phyloP scores from a whole-genome alignment of 2,888 invertebrate genomes.

The Nephrotoma flavescens region DNA sequence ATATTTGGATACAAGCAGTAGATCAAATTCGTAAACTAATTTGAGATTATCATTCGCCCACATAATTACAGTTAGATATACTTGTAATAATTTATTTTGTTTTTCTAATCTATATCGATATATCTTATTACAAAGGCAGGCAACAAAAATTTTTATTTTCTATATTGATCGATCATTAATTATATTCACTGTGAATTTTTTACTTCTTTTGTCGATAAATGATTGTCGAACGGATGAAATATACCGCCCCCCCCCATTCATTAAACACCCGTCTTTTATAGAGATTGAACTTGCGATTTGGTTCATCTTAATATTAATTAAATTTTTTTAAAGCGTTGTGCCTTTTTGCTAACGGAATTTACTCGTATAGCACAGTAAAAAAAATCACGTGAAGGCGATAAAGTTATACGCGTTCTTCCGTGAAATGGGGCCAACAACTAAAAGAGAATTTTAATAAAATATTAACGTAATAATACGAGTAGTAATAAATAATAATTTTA shows the following conservation, averaged over 20 bases:
- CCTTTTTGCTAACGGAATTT: not conserved
- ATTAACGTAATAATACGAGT: not conserved
- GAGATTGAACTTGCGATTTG: not conserved
- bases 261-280: not conserved
- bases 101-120: not conserved
- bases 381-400: not conserved
- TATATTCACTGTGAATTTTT: not conserved
- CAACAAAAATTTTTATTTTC: not conserved
- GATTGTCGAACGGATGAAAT: not conserved
- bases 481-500: not conserved
- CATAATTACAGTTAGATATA: not conserved
- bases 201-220: not conserved
- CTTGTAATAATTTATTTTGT: not conserved
- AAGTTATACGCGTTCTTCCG: not conserved
- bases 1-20: not conserved
- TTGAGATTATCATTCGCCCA: not conserved
- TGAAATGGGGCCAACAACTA: not conserved
- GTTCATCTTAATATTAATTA: not conserved
- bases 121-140: not conserved
- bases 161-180: not conserved
- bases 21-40: not conserved
- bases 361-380: not conserved
- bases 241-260: not conserved
- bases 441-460: not conserved
- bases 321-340: not conserved